These are phyloP conservation scores for Acyrthosiphon pisum DNA, from an alignment of 1,140 invertebrate species.

Conservation along the genomic window DNA sequence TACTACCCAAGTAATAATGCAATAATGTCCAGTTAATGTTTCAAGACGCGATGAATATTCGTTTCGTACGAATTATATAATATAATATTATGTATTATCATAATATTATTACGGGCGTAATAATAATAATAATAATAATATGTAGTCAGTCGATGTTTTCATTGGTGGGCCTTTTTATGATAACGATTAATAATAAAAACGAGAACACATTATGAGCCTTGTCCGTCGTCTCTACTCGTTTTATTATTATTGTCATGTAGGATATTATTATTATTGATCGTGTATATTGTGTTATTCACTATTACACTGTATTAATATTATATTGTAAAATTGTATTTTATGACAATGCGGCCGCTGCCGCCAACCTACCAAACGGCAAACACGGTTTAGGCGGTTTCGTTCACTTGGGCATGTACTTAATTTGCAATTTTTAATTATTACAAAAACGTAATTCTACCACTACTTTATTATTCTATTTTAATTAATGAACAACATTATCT, in stretches of 20 bases:
- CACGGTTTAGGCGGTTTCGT: no score
- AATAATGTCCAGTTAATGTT: no score
- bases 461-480: no score
- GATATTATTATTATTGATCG: background rate
- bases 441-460: no score
- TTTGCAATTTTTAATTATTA: no score
- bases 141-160: background rate
- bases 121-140: no score
- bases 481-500: no score
- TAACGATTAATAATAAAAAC: background rate
- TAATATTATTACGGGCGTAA: background rate
- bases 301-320: background rate
- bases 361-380: background rate
- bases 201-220: background rate
- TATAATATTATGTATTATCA: background rate
- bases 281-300: background rate
- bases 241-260: no score
- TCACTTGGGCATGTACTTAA: no score
- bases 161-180: background rate
- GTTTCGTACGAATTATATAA: background rate
- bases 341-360: background rate
- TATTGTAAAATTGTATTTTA: background rate
- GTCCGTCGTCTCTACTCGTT: background rate
- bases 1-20: no score
- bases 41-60: no score